Evolutionary conservation across 2,888 invertebrate species (phyloP), one percentile per base, ranked within the genome.

Genomic region (Agonopterix arenella): DNA sequence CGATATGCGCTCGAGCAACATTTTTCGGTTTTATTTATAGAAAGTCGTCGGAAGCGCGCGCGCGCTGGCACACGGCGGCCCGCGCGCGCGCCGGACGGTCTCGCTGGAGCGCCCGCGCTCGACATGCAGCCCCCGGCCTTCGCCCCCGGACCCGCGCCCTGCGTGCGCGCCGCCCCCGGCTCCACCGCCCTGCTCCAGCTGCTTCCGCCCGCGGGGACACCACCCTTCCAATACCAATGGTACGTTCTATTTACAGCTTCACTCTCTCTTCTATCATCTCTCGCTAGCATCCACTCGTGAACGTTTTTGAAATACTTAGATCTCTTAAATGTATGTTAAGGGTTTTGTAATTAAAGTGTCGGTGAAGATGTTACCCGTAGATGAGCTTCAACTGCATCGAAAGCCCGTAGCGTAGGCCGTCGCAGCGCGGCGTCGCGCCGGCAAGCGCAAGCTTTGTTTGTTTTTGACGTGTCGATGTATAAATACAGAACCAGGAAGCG

Each of bases 11-110:
- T 65, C 70, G 76, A 73, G 80, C 76, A 71, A 80, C 80, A 85
- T 86, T 82, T 86, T 86, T 86, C 73, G 68, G 80, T 76, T 80
- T 80, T 89, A 89, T 89, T 88, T 86, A 80, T 89, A 88, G 88
- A 83, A 83, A 85, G 84, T 80, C 77, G 84, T 82, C 80, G 74
- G 71, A 68, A 76, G 78, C 73, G 73, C 71, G 70, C 67, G 64
- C 28, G 28, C 62, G 68, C 64, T 71, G 79, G 82, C 84, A 82
- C 81, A 84, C 84, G 79, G 74, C 69, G 64, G 66, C 67, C 66
- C 83, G 86, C 84, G 82, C 84, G 84, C 84, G 86, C 72, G 68
- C 74, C 71, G 83, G 77, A 76, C 72, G 76, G 80, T 77, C 42
- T 41, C 36, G n/a, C 73, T 76, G 83, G 79, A 80, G 80, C 73